phyloP scores from a whole-genome alignment of 1,140 invertebrate genomes.

The Drosophila pectinifera region DNA sequence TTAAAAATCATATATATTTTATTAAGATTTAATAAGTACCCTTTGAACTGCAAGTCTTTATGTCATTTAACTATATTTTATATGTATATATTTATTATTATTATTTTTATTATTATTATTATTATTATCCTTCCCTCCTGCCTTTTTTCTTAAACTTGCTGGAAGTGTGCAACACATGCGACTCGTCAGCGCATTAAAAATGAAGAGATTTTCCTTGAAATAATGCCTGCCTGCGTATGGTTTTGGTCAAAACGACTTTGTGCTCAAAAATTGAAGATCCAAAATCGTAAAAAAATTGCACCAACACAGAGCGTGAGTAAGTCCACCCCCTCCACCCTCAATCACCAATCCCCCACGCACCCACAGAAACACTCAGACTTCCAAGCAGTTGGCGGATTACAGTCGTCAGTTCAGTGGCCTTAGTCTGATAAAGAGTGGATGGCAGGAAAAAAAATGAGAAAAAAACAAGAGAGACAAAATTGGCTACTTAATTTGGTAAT shows the following conservation, averaged over 20 bases:
- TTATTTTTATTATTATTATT: too few relatives aligned
- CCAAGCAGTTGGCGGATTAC: slow-evolving; percentile 71
- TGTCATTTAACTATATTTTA: neutral
- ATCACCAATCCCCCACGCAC: slow-evolving; percentile 17
- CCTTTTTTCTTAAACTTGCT: slow-evolving; percentile 9
- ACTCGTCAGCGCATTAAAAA: slow-evolving; percentile 70
- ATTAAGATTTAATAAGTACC: neutral
- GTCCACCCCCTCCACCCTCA: slow-evolving; percentile 7
- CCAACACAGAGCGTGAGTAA: slow-evolving; percentile 63
- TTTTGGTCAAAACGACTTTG: slow-evolving; percentile 79
- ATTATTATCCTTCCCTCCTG: neutral
- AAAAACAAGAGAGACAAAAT: slow-evolving; percentile 74
- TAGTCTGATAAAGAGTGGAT: slow-evolving; percentile 64
- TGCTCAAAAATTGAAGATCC: slow-evolving; percentile 70
- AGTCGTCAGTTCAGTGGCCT: slow-evolving; percentile 41
- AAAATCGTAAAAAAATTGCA: slow-evolving; percentile 71
- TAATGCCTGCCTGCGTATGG: slow-evolving; percentile 62
- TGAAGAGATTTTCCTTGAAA: slow-evolving; percentile 83
- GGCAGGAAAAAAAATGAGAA: slow-evolving; percentile 47
- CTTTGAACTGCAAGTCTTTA: neutral
- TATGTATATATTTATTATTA: neutral
- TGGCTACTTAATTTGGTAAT: slow-evolving; percentile 83
- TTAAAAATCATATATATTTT: neutral
- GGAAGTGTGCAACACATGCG: slow-evolving; percentile 59
- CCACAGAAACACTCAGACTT: slow-evolving; percentile 29